A percentile compares a stretch with the other conserved stretches of the same genome.
phyloP scores from a whole-genome alignment of 1,140 invertebrate genomes.

The Sitophilus oryzae region DNA sequence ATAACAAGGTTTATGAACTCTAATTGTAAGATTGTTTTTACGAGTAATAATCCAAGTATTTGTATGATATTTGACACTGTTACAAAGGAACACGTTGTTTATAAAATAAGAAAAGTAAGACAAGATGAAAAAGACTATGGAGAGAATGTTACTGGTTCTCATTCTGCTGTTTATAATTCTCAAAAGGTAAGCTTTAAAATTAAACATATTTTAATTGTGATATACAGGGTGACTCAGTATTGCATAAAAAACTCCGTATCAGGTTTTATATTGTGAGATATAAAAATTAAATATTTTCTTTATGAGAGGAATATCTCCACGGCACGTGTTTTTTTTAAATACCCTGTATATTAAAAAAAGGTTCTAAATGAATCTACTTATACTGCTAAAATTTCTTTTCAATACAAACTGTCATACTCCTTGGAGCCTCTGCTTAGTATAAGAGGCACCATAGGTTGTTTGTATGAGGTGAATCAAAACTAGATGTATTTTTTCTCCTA shows the following conservation, averaged over 20 bases:
- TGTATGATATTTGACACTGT: slow-evolving; percentile 69
- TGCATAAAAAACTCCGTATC: too few relatives aligned
- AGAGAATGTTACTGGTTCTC: slow-evolving; percentile 28
- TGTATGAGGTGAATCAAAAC: neutral
- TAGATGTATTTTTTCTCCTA: neutral
- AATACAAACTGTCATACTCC: too few relatives aligned
- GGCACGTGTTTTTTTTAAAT: too few relatives aligned
- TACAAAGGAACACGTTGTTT: slow-evolving; percentile 72
- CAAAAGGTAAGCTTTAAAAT: slow-evolving; percentile 25
- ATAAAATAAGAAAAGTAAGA: slow-evolving; percentile 69
- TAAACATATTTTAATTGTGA: neutral
- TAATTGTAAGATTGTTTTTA: slow-evolving; percentile 49
- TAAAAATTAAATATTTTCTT: too few relatives aligned
- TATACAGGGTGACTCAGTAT: too few relatives aligned
- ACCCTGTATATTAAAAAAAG: too few relatives aligned
- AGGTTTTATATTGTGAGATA: too few relatives aligned
- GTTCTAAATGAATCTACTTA: too few relatives aligned
- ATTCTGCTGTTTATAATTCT: slow-evolving; percentile 26
- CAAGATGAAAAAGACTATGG: slow-evolving; percentile 56
- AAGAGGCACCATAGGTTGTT: neutral
- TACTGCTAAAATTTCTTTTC: too few relatives aligned
- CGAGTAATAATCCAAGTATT: slow-evolving; percentile 50
- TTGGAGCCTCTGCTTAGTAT: too few relatives aligned
- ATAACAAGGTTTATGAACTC: slow-evolving; percentile 49
- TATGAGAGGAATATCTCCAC: too few relatives aligned